Evolutionary conservation across 2,113 vertebrate species (phyloP).

Genomic region (Tringa solitaria): DNA sequence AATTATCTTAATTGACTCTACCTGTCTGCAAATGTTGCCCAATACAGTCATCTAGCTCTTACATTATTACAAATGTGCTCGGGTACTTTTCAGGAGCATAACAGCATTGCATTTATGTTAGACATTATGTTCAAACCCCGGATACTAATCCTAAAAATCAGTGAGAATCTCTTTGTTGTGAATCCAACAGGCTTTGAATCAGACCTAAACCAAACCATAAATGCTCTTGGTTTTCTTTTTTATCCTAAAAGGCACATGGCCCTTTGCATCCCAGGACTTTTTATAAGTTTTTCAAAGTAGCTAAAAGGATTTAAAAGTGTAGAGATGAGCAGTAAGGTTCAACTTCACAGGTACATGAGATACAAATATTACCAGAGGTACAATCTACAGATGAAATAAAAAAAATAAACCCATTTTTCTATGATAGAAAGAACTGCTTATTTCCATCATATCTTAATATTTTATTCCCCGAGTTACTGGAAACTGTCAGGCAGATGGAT

Average conservation of each 20-base stretch:
- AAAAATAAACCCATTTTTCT: not conserved
- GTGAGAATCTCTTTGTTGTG: not conserved
- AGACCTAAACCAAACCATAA: not conserved
- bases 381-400: not conserved
- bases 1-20: not conserved
- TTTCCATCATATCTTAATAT: conserved; percentile 29
- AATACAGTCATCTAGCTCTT: not conserved
- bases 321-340: not conserved
- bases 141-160: not conserved
- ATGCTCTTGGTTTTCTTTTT: not conserved
- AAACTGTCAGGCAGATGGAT: conserved; percentile 52
- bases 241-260: not conserved
- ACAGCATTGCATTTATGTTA: not conserved
- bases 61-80: not conserved
- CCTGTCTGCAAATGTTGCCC: not conserved
- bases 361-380: not conserved
- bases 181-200: conserved; percentile 26
- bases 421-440: not conserved
- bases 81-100: not conserved
- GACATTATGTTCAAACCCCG: not conserved
- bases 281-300: conserved; percentile 4
- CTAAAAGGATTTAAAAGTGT: not conserved
- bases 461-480: not conserved
- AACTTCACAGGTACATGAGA: not conserved
- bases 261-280: not conserved